These are phyloP conservation scores for Tetrapedia diversipes DNA, from an alignment of 2,888 invertebrate genomes.

Conservation along the genomic window DNA sequence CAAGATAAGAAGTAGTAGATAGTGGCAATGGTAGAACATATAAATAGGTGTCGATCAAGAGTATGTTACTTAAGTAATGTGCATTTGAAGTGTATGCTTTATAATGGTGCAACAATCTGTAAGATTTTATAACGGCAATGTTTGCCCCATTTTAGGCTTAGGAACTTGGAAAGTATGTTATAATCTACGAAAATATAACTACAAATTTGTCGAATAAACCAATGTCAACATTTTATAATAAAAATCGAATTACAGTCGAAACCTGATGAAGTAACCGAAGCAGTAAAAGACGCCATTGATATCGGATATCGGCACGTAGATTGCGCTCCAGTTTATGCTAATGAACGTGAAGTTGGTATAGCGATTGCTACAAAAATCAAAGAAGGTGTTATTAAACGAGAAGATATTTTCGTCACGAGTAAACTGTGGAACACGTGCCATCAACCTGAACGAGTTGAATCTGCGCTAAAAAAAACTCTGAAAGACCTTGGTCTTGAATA, in stretches of 20 bases:
- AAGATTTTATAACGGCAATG: constrained; percentile 19
- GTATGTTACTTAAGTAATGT: too few relatives aligned
- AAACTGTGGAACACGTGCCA: constrained; percentile 93
- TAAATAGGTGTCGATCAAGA: too few relatives aligned
- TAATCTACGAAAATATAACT: neutral
- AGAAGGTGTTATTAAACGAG: constrained; percentile 87
- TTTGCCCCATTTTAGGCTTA: constrained; percentile 19
- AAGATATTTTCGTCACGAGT: constrained; percentile 88
- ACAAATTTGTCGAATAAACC: too few relatives aligned
- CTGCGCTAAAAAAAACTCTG: constrained; percentile 84
- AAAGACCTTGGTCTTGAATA: constrained; percentile 19
- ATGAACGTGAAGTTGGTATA: constrained; percentile 88
- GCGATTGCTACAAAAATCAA: constrained; percentile 87
- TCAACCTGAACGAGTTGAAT: constrained; percentile 89
- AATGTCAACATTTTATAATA: too few relatives aligned
- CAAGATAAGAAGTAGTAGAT: too few relatives aligned
- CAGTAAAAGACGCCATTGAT: constrained; percentile 31
- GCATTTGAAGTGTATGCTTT: too few relatives aligned
- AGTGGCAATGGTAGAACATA: too few relatives aligned
- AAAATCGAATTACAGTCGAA: constrained; percentile 18
- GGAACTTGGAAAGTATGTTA: constrained; percentile 41
- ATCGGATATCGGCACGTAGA: constrained; percentile 32
- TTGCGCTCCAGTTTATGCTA: constrained; percentile 84
- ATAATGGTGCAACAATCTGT: constrained; percentile 1
- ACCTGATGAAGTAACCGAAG: constrained; percentile 17